A percentile compares a stretch with the other conserved stretches of the same genome.
Evolutionary conservation across 2,888 invertebrate genomes (phyloP).

Genomic region (Mayetiola destructor): DNA sequence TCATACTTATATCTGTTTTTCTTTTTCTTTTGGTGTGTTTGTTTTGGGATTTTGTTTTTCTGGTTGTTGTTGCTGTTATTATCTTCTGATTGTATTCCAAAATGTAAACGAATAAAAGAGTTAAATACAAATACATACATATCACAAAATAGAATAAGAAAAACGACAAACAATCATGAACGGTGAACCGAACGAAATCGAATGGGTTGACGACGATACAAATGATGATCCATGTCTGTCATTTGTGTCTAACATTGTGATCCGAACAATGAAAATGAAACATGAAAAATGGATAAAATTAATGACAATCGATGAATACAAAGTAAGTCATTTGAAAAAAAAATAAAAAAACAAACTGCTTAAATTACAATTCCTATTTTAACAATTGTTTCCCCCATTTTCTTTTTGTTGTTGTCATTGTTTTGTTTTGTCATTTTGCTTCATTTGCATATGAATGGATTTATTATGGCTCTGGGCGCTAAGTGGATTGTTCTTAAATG

Average conservation of each 20-base stretch:
- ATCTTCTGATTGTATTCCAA: no score
- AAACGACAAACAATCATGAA: neutral
- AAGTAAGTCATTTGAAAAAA: constrained; percentile 37
- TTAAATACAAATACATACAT: neutral
- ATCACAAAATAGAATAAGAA: neutral
- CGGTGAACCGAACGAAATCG: neutral
- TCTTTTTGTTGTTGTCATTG: neutral
- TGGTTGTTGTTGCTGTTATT: no score
- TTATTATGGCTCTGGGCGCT: neutral
- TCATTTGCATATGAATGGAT: neutral
- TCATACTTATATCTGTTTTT: no score
- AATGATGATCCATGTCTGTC: constrained; percentile 67
- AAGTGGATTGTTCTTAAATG: constrained; percentile 35
- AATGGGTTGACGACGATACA: constrained; percentile 23
- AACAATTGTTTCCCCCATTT: neutral
- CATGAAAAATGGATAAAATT: constrained; percentile 79
- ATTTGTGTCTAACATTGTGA: constrained; percentile 60
- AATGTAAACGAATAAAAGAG: no score
- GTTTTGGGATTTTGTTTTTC: no score
- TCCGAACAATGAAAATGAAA: constrained; percentile 62
- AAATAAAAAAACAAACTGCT: neutral
- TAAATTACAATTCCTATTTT: neutral
- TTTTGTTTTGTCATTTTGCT: constrained; percentile 14
- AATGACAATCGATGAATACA: constrained; percentile 53
- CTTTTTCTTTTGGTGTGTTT: no score